These are phyloP conservation scores for Helogale parvula DNA, from an alignment of 2,113 vertebrate species.

Conservation along the genomic window DNA sequence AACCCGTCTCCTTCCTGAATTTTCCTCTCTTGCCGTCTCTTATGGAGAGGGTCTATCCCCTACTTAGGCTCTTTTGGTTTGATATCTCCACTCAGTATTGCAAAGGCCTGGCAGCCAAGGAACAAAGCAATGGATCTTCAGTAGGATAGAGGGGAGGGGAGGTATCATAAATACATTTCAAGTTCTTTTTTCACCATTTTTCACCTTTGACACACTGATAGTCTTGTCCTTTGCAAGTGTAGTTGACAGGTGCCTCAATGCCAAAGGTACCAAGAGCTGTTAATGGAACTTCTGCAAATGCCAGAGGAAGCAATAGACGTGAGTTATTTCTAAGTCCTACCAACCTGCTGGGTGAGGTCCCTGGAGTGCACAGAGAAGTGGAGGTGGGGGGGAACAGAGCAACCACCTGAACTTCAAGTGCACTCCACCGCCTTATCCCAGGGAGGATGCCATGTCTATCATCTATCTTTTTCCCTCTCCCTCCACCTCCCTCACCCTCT, in stretches of 20 bases:
- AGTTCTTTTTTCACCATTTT: neutral
- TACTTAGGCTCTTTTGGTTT: neutral
- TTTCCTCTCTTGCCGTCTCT: neutral
- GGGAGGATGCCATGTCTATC: neutral
- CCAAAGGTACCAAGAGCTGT: neutral
- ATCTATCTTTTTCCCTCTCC: neutral
- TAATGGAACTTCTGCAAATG: neutral
- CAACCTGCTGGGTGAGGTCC: neutral
- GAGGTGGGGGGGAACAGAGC: too few species aligned
- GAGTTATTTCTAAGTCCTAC: neutral
- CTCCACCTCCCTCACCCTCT: neutral
- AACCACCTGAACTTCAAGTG: neutral
- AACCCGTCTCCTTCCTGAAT: neutral
- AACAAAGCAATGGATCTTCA: neutral
- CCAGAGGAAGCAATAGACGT: neutral
- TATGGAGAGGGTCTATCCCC: neutral
- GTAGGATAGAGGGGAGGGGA: neutral
- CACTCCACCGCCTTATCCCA: neutral
- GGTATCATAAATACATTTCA: too few species aligned
- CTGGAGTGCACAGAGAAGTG: neutral
- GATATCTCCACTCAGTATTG: neutral
- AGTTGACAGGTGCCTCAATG: neutral
- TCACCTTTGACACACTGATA: neutral
- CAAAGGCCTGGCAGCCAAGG: neutral
- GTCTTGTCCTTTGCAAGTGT: neutral